Evolutionary conservation across 2,797 vertebrate genomes (phyloP).

Genomic region (Sparus aurata): DNA sequence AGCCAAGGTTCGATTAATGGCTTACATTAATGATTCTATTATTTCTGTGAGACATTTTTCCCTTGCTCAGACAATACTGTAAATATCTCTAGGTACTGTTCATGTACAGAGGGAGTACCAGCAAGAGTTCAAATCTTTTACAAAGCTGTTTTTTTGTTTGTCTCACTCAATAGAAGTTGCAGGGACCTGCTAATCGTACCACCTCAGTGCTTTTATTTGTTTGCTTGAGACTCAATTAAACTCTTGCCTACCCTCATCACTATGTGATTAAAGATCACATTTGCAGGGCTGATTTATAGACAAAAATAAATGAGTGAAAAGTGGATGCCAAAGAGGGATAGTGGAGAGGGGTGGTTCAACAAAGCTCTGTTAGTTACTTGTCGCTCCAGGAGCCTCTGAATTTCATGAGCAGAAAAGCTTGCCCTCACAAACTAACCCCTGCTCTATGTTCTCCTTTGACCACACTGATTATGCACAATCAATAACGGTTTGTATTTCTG

Average conservation of each 20-base stretch:
- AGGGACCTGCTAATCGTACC: conserved; percentile 76
- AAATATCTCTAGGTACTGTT: conserved; percentile 53
- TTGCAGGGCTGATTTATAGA: conserved; percentile 70
- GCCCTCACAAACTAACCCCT: conserved; percentile 74
- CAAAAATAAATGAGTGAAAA: conserved; percentile 57
- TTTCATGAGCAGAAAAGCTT: conserved; percentile 83
- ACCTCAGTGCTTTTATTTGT: conserved; percentile 77
- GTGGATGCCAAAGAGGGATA: conserved; percentile 30
- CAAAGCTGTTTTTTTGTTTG: conserved; percentile 74
- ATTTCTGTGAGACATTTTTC: conserved; percentile 50
- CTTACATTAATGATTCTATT: conserved; percentile 68
- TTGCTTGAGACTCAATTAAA: conserved; percentile 83
- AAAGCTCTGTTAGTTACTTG: conserved; percentile 82
- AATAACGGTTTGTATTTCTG: conserved; percentile 93
- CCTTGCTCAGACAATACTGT: conserved; percentile 50
- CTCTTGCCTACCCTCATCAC: conserved; percentile 74
- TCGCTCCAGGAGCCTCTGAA: conserved; percentile 80
- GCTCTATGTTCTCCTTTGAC: conserved; percentile 80
- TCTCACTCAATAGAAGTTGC: conserved; percentile 65
- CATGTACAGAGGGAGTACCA: conserved; percentile 74
- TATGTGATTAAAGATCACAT: conserved; percentile 80
- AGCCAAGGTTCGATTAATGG: conserved; percentile 57
- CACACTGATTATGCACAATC: conserved; percentile 91
- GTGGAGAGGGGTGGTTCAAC: conserved; percentile 55
- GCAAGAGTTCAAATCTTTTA: conserved; percentile 77